Base-by-base conservation (phyloP, 2,888 invertebrate species). In the Cabera pusaria region DNA sequence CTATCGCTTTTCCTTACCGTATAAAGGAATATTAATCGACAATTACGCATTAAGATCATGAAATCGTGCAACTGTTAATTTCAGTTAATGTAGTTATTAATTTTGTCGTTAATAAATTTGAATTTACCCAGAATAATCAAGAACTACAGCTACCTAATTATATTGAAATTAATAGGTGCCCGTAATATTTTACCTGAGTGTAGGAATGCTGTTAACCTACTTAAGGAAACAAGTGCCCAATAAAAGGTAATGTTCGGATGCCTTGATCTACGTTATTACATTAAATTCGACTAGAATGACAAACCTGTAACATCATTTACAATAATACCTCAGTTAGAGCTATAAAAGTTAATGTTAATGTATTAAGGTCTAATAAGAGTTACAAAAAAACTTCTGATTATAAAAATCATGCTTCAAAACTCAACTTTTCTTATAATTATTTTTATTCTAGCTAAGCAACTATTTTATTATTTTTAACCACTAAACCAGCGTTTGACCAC, bases 121-220 rank as follows among this genome's bases (percentile, higher is more conserved):
- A 27, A 20, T 33, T 28, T 14, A n/a, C 20, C 11, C 10, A 20
- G 10, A 24, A 17, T 26, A 19, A 26, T 26, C 7, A 12, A n/a
- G n/a, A n/a, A n/a, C n/a, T n/a, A n/a, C n/a, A 7, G 22, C 27
- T 22, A 9, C 7, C 11, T 49, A 51, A 49, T 44, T 42, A 44
- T 42, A 36, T 6, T 24, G 21, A 42, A 46, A 49, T 36, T 39
- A 37, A 29, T 12, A 23, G 26, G 8, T 34, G 14, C 44, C 7
- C 33, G 26, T 38, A 34, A 31, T 39, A 44, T 34, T 28, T 33
- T 26, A 27, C 28, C 33, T 36, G 23, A 20, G 16, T 37, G 17
- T 6, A 32, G 35, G 48, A 50, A 50, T 52, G 45, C 27, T 17
- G 51, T 41, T 51, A 44, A 27, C 42, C 49, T 43, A 45, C 39